Evolutionary conservation across 2,113 vertebrate genomes (phyloP), one percentile per base, ranked within the genome.

Genomic region (Tragelaphus buxtoni): DNA sequence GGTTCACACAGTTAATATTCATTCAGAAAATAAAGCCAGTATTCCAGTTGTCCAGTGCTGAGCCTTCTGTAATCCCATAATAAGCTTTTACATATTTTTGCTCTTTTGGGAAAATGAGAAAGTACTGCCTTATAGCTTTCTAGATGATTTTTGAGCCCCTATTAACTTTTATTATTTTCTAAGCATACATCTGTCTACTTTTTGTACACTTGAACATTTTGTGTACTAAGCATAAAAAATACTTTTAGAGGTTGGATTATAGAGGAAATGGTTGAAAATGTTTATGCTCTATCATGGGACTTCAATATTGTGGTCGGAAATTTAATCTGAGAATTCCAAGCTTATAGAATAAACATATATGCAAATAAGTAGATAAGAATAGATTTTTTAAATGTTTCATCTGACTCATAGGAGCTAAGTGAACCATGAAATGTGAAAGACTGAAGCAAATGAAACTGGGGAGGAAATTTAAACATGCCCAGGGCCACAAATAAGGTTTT

Each of bases 391-490:
- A 53, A 24, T 79, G 39, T 39, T 90, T 96, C 53, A 83, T 82
- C 13, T 96, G 61, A 77, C 4, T 96, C 22, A 16, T 4, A 93
- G 60, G 11, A 49, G 63, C 56, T 95, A 96, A 96, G 5, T 90
- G 86, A 98, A 85, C 77, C 5, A 77, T 96, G 77, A 97, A 96
- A 96, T 35, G 55, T 95, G 56, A 96, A 96, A 96, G 86, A 88
- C 3, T 94, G 63, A 96, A 97, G 87, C 65, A 76, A 42, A 30
- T 45, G 58, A 63, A 97, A 42, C 12, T 92, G 63, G 97, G 39
- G 53, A 96, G 61, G 13, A 84, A 95, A 85, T 11, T 42, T 61
- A 85, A 96, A 61, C 32, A 63, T 24, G 1, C 58, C 5, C 18
- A 96, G 47, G 28, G 18, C 35, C 89, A 77, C 39, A 93, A 63